Conservation (phyloP, 2,888 invertebrate genomes). For the Drosophila koepferae region DNA sequence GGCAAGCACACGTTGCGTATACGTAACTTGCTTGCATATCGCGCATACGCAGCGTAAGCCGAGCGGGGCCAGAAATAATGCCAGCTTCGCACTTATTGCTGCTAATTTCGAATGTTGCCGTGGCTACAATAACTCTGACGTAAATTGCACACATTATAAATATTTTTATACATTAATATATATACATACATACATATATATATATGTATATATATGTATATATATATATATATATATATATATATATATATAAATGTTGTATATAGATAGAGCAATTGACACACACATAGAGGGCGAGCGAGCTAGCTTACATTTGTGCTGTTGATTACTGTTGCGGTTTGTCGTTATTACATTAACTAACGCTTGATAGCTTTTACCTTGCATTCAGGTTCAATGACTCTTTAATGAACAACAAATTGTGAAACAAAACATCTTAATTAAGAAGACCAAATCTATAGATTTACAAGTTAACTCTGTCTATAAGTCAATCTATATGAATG, state of each 20-base stretch:
- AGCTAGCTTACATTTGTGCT: slow-evolving; percentile 20
- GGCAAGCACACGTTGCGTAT: slow-evolving; percentile 1
- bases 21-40: slow-evolving; percentile 5
- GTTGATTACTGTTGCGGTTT: slow-evolving; percentile 22
- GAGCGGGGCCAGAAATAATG: neutral
- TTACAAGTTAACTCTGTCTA: neutral
- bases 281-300: neutral
- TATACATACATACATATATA: neutral
- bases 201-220: neutral
- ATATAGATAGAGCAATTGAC: slow-evolving; percentile 4
- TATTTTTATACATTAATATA: too few relatives aligned
- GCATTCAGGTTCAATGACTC: slow-evolving; percentile 61
- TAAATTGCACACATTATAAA: neutral
- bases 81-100: slow-evolving; percentile 22
- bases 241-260: neutral
- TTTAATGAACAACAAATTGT: neutral
- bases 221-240: neutral
- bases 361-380: slow-evolving; percentile 39
- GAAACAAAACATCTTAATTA: slow-evolving; percentile 1
- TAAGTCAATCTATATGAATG: too few relatives aligned
- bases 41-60: slow-evolving; percentile 40
- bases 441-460: neutral
- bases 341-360: slow-evolving; percentile 35
- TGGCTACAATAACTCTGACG: slow-evolving; percentile 4
- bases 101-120: slow-evolving; percentile 26